Percentiles rank a stretch among this genome's conserved stretches.
Evolutionary conservation across 2,113 vertebrate species (phyloP).

Genomic region (Dolichotis patagonum): DNA sequence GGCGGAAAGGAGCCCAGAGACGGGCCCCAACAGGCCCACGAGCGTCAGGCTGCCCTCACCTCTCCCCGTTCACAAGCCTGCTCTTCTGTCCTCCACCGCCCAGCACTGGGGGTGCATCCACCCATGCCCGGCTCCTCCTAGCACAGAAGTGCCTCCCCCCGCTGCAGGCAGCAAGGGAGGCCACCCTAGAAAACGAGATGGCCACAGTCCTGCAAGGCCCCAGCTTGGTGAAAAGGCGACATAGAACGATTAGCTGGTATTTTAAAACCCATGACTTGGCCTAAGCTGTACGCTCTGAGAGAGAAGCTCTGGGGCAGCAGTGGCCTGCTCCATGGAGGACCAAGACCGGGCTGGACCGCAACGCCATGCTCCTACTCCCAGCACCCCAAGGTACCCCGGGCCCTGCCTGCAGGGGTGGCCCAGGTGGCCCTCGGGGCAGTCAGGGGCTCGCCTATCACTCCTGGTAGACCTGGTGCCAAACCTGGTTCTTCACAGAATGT

Average conservation of each 20-base stretch:
- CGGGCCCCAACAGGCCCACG: not conserved
- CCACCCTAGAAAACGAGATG: too few relatives aligned
- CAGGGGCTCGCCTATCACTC: not conserved
- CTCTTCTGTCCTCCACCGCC: too few relatives aligned
- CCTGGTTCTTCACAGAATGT: not conserved
- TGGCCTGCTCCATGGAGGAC: not conserved
- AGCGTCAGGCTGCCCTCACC: not conserved
- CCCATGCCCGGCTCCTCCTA: too few relatives aligned
- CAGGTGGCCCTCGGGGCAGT: too few relatives aligned
- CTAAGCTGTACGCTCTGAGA: not conserved
- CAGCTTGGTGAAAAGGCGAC: too few relatives aligned
- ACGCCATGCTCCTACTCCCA: not conserved
- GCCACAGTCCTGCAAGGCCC: too few relatives aligned
- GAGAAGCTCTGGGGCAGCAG: not conserved
- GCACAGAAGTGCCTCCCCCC: too few relatives aligned
- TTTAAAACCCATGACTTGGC: not conserved
- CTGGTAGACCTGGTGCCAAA: not conserved
- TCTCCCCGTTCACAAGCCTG: too few relatives aligned
- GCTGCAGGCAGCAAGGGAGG: too few relatives aligned
- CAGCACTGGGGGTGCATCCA: too few relatives aligned
- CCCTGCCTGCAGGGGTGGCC: accelerated
- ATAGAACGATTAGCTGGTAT: not conserved
- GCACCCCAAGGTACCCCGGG: not conserved
- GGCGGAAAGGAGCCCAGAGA: not conserved
- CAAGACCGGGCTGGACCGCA: not conserved